These are phyloP conservation scores for Drosophila maculinotata DNA, from an alignment of 2,888 invertebrate species.

Conservation along the genomic window DNA sequence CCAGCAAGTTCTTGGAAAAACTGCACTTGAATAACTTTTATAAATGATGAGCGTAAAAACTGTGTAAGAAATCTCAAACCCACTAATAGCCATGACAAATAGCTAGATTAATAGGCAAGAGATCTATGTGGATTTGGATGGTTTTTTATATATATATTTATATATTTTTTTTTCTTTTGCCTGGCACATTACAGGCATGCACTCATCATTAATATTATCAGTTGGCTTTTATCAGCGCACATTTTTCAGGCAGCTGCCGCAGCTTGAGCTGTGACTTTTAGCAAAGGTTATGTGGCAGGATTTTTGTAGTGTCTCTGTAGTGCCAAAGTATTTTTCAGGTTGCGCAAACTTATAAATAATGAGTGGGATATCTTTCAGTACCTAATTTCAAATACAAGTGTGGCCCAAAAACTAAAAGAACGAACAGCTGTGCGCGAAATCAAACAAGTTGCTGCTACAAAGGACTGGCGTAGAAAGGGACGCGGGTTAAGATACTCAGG, in stretches of 20 bases:
- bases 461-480: constrained; percentile 18
- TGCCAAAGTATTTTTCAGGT: constrained; percentile 12
- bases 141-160: no score
- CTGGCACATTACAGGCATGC: constrained; percentile 50
- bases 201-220: constrained; percentile 80
- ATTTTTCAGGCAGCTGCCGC: constrained; percentile 49
- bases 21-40: constrained; percentile 3
- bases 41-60: constrained; percentile 25
- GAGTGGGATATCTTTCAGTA: constrained; percentile 37
- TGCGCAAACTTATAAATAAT: constrained; percentile 28
- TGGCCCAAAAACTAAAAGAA: background rate
- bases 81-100: constrained; percentile 76
- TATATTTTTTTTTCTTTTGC: constrained; percentile 1
- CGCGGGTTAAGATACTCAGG: constrained; percentile 25
- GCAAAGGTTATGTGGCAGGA: constrained; percentile 58
- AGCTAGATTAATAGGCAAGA: constrained; percentile 66
- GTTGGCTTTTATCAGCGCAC: constrained; percentile 64
- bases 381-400: constrained; percentile 61
- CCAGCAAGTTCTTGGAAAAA: constrained; percentile 24
- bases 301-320: background rate
- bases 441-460: constrained; percentile 73
- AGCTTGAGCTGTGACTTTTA: constrained; percentile 58
- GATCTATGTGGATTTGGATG: background rate
- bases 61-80: constrained; percentile 19
- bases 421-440: constrained; percentile 58